Conservation (phyloP, 1,140 invertebrate genomes). For the Melanaphis sacchari region DNA sequence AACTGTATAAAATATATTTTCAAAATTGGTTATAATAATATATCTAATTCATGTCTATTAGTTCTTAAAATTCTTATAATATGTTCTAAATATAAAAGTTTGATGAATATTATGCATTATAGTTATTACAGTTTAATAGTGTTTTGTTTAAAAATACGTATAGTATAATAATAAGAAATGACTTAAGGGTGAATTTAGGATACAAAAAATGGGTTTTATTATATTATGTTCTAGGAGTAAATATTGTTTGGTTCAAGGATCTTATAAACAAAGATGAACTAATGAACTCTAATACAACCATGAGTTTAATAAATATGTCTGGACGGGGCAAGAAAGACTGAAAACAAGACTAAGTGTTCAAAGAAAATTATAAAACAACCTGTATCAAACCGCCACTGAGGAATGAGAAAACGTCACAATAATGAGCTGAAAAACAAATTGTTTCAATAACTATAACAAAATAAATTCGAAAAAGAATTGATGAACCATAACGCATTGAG, state of each 20-base stretch:
- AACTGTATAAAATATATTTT: no score
- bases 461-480: neutral
- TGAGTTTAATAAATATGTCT: neutral
- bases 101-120: neutral
- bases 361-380: neutral
- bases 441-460: neutral
- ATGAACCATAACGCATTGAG: neutral
- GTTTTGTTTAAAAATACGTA: neutral
- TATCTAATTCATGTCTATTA: neutral
- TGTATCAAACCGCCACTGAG: neutral
- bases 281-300: neutral
- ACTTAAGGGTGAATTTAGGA: neutral
- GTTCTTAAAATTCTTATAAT: neutral
- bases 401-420: neutral
- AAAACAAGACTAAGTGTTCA: neutral
- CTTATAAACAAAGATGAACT: neutral
- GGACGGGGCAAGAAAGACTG: neutral
- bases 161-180: neutral
- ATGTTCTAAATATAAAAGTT: neutral
- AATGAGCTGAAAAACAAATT: neutral
- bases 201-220: neutral
- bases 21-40: no score
- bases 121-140: neutral
- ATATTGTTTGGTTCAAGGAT: neutral
- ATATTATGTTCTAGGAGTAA: no score